These are phyloP conservation scores for Oenanthe oenanthe DNA, from an alignment of 2,113 vertebrate genomes.

Conservation along the genomic window DNA sequence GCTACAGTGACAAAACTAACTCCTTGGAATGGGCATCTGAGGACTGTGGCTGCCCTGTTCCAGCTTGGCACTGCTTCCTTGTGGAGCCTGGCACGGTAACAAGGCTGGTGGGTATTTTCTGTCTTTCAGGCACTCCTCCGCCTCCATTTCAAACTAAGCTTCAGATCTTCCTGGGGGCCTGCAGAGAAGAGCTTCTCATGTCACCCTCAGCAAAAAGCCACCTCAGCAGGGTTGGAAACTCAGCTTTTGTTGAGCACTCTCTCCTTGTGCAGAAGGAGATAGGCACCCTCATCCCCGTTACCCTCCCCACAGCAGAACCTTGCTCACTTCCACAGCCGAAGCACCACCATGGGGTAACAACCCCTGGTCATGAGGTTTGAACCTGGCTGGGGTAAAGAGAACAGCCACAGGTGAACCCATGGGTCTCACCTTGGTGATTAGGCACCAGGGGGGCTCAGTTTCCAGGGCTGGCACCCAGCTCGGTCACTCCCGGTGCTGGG, in stretches of 20 bases:
- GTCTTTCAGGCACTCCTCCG: not conserved
- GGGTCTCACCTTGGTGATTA: accelerated
- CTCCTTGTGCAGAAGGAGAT: not conserved
- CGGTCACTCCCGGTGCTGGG: accelerated
- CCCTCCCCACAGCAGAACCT: not conserved
- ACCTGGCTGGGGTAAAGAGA: not conserved
- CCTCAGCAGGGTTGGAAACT: not conserved
- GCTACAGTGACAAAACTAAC: not conserved
- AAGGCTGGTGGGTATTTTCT: not conserved
- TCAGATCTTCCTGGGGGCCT: not conserved
- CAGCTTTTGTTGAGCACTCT: accelerated
- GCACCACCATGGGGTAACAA: not conserved
- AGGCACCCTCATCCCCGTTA: accelerated
- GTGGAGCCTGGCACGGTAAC: accelerated
- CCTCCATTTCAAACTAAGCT: not conserved
- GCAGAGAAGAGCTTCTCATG: not conserved
- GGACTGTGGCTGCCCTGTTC: not conserved
- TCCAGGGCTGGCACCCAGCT: not conserved
- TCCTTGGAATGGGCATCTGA: not conserved
- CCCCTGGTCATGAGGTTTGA: not conserved
- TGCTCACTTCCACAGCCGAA: not conserved
- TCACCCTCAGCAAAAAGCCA: not conserved
- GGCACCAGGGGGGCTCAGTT: accelerated
- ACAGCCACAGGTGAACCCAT: accelerated
- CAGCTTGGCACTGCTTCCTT: not conserved